Base-by-base conservation (phyloP, 2,797 vertebrate genomes). In the Coregonus ussuriensis region DNA sequence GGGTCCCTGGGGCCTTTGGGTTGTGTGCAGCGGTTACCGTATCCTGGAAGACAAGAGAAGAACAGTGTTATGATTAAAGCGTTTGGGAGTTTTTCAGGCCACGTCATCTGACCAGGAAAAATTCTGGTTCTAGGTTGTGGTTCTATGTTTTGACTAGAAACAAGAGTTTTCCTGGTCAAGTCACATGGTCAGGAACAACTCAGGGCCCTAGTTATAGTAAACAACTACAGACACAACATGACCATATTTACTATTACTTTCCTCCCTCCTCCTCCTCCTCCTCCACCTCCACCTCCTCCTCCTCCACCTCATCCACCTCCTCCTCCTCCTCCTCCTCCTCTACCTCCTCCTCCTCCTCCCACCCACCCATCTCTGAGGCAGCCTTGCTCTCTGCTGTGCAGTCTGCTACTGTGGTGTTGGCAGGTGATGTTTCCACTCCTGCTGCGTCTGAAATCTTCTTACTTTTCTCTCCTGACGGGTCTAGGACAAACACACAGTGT, bases 1-100 rank as follows among this genome's bases (percentile, higher is more conserved):
- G 95, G 94, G 71, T 96, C 94, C 90, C 95, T 93, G 77, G 97
- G 97, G 92, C 96, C 97, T 96, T 92, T 96, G 85, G 97, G 96
- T 83, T 95, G 96, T 87, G 93, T 92, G 92, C 95, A 95, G 88
- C 95, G 95, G 92, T 94, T 96, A 91, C 96, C 94, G 91, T 97
- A 97, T 88, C 95, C 98, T 99, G 86, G 25, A 79, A 81, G 63
- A 41, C 79, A 67, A 11, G 4, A 53, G n/a, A 62, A 54, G n/a
- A 47, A 47, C 41, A 47, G 41, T 13, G 41, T 0, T 13, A 1
- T 47, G 41, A 47, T 47, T 13, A 47, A 47, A 47, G 41, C 9
- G 3, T 13, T 47, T 13, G 9, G 41, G 41, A 13, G 9, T 11
- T 41, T 9, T 47, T 47, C 41, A 47, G 41, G 41, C 41, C 41